Conservation (phyloP, 2,888 invertebrate genomes). For the Eupelmus urozonus region DNA sequence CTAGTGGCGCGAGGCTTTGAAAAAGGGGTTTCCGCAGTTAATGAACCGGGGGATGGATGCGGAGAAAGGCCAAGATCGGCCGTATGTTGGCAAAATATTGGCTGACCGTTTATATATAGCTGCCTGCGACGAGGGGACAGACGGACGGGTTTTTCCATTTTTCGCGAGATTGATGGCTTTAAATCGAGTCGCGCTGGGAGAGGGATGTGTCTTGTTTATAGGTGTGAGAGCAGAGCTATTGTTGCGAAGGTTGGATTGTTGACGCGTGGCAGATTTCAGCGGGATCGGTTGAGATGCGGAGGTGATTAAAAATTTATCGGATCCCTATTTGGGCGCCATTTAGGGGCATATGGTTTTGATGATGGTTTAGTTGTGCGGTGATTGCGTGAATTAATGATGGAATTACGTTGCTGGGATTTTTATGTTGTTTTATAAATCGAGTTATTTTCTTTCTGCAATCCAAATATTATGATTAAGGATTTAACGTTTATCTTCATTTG, state of each 20-base stretch:
- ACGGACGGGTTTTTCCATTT: conserved; percentile 35
- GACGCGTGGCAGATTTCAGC: neutral
- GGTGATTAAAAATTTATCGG: conserved; percentile 26
- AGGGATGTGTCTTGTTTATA: neutral
- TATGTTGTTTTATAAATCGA: too few relatives aligned
- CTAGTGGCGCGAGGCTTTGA: conserved; percentile 49
- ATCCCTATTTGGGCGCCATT: neutral
- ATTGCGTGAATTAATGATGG: too few relatives aligned
- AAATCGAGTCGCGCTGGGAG: conserved; percentile 12
- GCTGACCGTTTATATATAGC: conserved; percentile 50
- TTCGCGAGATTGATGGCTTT: conserved; percentile 59
- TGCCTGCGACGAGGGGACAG: neutral
- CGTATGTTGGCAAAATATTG: conserved; percentile 76
- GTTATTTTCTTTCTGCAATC: neutral
- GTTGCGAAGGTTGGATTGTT: neutral
- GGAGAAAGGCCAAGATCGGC: conserved; percentile 61
- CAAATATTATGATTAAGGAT: neutral
- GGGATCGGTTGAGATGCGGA: neutral
- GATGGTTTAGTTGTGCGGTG: too few relatives aligned
- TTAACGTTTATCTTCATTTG: neutral
- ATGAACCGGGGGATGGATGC: conserved; percentile 68
- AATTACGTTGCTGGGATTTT: too few relatives aligned
- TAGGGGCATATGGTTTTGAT: too few relatives aligned
- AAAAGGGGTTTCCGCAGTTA: conserved; percentile 76
- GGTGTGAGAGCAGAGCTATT: neutral